Conservation (phyloP, 2,888 invertebrate genomes). For the Notodonta ziczac region DNA sequence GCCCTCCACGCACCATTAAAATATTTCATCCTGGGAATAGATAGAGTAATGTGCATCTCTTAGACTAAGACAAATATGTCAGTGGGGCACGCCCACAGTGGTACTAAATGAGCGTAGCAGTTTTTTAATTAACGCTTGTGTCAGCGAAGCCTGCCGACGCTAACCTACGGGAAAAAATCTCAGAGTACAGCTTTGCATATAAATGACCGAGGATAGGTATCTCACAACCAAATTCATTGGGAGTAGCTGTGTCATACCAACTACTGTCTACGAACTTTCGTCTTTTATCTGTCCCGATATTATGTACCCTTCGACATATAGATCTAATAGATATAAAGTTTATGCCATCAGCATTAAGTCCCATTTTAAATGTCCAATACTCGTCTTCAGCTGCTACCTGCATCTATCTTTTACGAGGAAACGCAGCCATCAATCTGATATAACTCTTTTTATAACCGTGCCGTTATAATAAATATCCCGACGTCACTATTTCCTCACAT, state of each 20-base stretch:
- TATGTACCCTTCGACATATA: neutral
- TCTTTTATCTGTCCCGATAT: too few species aligned
- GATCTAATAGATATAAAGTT: neutral
- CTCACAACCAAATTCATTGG: too few species aligned
- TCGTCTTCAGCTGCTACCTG: neutral
- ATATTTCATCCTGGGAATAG: neutral
- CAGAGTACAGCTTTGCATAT: neutral
- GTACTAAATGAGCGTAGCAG: neutral
- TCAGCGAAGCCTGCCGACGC: neutral
- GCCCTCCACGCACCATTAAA: too few species aligned
- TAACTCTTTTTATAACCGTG: neutral
- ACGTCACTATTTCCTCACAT: constrained; percentile 2
- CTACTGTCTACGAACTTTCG: too few species aligned
- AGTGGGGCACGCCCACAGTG: neutral
- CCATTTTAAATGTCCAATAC: neutral
- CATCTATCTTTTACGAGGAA: neutral
- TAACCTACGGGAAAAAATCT: neutral
- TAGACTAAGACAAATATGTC: neutral
- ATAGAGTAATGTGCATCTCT: neutral
- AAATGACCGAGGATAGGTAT: neutral
- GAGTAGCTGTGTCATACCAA: too few species aligned
- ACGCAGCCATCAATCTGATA: neutral
- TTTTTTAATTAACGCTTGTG: neutral
- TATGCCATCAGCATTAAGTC: neutral
- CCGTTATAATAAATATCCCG: constrained; percentile 1